Base-by-base conservation (phyloP, 2,888 invertebrate genomes). In the Andrena bicolor region DNA sequence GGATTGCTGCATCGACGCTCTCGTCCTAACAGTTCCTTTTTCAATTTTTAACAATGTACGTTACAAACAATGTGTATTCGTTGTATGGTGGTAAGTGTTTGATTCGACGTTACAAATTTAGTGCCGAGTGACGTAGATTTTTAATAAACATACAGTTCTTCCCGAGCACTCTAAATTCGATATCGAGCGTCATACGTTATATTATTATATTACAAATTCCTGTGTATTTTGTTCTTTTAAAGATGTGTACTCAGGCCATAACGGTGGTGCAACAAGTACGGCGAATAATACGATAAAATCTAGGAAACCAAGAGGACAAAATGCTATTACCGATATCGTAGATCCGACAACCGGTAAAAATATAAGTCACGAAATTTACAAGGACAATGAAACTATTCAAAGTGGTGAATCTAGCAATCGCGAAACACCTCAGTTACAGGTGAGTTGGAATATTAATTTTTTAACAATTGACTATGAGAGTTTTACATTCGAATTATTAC, bases 331-430 rank as follows among this genome's bases (percentile, higher is more conserved):
- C 51, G 92, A 93, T 78, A 95, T 95, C 20, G 94, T 95, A 20
- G 91, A 95, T 92, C 95, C 95, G 1, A 84, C 90, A 68, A 95
- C 95, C 53, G 94, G 95, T 82, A 95, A 95, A 94, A 95, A 95
- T 83, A 94, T 95, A 76, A 94, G 95, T 70, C 94, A 94, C 49
- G 95, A 95, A 84, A 92, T 94, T 85, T 94, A 93, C 90, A 91
- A 93, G 86, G 94, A 94, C 90, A 95, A 95, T 88, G 94, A 92
- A 92, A 93, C 94, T 89, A 93, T 93, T 88, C 89, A 94, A 85
- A 94, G 94, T 90, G 94, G 94, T 80, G 95, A 95, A 84, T 93
- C 94, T 66, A 95, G 94, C 89, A 95, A 95, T 89, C 94, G 95
- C 84, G 95, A 95, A 90, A 95, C 95, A 51, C 95, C 95, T 66